Conservation (phyloP, 2,797 vertebrate species). For the Cossypha polioptera region DNA sequence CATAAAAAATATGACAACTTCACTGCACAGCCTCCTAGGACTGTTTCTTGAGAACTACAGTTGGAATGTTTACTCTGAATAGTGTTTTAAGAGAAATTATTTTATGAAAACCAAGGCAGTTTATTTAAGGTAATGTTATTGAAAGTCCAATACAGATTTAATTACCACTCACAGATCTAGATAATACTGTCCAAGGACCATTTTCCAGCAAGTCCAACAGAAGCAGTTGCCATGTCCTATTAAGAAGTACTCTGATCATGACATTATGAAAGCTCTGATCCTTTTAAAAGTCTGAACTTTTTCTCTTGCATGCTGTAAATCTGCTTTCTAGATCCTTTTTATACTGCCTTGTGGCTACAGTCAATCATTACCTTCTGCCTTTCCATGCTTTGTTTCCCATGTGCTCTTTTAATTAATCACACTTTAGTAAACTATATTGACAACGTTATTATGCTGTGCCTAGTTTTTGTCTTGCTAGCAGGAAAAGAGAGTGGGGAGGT, state of each 20-base stretch:
- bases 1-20: not conserved
- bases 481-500: not conserved
- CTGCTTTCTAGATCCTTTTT: slow-evolving; percentile 14
- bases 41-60: not conserved
- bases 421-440: not conserved
- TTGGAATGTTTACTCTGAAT: not conserved
- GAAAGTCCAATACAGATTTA: not conserved
- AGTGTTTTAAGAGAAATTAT: not conserved
- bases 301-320: not conserved
- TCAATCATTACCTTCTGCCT: slow-evolving; percentile 23
- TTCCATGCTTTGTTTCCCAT: slow-evolving; percentile 8
- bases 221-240: not conserved
- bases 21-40: not conserved
- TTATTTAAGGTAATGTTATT: not conserved
- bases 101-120: not conserved
- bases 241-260: slow-evolving; percentile 37
- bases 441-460: not conserved
- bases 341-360: slow-evolving; percentile 11
- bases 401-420: not conserved
- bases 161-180: not conserved
- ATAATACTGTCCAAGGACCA: not conserved
- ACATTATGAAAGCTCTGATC: slow-evolving; percentile 30
- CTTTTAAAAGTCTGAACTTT: slow-evolving; percentile 29
- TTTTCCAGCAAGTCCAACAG: not conserved
- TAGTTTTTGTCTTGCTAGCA: slow-evolving; percentile 1